Conservation (phyloP, 2,113 vertebrate species). For the Cettia cetti region DNA sequence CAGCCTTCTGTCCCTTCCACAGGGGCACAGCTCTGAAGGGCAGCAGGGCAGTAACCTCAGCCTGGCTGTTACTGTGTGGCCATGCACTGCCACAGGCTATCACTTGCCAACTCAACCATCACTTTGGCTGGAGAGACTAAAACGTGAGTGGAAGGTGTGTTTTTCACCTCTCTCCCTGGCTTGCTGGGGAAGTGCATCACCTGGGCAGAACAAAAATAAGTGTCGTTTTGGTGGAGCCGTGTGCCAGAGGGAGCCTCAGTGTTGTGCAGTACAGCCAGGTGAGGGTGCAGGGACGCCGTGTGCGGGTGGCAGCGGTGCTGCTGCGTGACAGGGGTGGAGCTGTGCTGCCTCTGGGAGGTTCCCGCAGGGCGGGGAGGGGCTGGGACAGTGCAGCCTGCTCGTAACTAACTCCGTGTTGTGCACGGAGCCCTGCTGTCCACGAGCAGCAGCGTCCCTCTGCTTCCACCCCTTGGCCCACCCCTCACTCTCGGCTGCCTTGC, state of each 20-base stretch:
- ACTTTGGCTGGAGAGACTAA: neutral
- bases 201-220: neutral
- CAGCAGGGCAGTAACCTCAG: neutral
- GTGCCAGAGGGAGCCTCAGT: neutral
- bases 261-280: neutral
- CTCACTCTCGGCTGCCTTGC: neutral
- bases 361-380: neutral
- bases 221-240: neutral
- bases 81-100: neutral
- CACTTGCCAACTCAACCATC: neutral
- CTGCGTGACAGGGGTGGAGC: neutral
- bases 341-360: neutral
- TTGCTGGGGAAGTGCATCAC: neutral
- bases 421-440: neutral
- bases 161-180: neutral
- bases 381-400: neutral
- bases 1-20: neutral
- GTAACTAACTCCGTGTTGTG: neutral
- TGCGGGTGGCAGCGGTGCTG: accelerated
- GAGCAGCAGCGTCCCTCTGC: neutral
- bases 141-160: neutral
- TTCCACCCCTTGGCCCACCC: neutral
- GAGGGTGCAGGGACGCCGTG: neutral
- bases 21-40: neutral
- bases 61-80: neutral